These are phyloP conservation scores for human (Homo sapiens) DNA, from an alignment of 2,113 vertebrate species.

Conservation along the genomic window GRCh38 chr22:38235501-38236000, in stretches of 20 bases:
- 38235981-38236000: background rate
- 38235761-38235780: background rate
- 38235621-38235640: background rate
- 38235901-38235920: background rate
- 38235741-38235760: background rate
- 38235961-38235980: background rate
- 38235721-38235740: background rate
- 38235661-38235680: background rate
- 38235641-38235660: background rate
- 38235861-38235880: fast-evolving
- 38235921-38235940: background rate
- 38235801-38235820: background rate
- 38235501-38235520: background rate
- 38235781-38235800: background rate
- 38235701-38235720: background rate
- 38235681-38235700: background rate
- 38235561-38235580: background rate
- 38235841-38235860: background rate
- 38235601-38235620: background rate
- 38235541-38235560: background rate
- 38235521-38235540: background rate
- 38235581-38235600: background rate
- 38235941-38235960: background rate
- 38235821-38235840: background rate
- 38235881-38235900: fast-evolving